Base-by-base conservation (phyloP, 2,888 invertebrate genomes). In the Alentia gelatinosa region DNA sequence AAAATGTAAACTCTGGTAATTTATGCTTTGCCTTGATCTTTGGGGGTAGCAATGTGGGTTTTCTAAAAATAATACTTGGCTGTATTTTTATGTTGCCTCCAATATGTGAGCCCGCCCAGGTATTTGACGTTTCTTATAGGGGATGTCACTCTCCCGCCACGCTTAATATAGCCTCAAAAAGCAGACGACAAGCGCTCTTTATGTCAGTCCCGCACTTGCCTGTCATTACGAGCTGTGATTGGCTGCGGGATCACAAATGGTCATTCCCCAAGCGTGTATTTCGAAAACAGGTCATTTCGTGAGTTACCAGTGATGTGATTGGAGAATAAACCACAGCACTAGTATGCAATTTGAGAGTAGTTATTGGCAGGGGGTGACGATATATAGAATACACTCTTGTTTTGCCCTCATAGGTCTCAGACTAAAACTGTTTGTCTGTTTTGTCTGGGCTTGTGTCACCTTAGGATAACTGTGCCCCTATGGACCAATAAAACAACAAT, bases 181-280 rank as follows among this genome's bases (percentile, higher is more conserved):
- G 79, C 79, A 79, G 79, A 79, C 79, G 79, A 79, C 79, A 79
- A 79, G n/a, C 19, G 37, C 37, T 39, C 79, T 74, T 35, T 79
- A 26, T 37, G 35, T 39, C 15, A 79, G 19, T 39, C 79, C 79
- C 35, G 39, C 79, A 39, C 37, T 9, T 19, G 35, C 9, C 74
- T 7, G 30, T 74, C 74, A 63, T 74, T 35, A 79, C 37, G 79
- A 5, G n/a, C 35, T 3, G 37, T 79, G 79, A 79, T 79, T 79
- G 79, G 37, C 35, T 79, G 79, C 37, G 75, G 75, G 33, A 75
- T 35, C 19, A 39, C 79, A 68, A 68, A 26, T 30, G n/a, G 56
- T 56, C 56, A 56, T n/a, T 56, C 19, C n/a, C 19, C 68, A 68
- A 3, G 30, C 68, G 30, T 26, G 26, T 12, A 5, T 30, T 30